Base-by-base conservation (phyloP, 2,797 vertebrate genomes). In the Mionectes olivaceus region DNA sequence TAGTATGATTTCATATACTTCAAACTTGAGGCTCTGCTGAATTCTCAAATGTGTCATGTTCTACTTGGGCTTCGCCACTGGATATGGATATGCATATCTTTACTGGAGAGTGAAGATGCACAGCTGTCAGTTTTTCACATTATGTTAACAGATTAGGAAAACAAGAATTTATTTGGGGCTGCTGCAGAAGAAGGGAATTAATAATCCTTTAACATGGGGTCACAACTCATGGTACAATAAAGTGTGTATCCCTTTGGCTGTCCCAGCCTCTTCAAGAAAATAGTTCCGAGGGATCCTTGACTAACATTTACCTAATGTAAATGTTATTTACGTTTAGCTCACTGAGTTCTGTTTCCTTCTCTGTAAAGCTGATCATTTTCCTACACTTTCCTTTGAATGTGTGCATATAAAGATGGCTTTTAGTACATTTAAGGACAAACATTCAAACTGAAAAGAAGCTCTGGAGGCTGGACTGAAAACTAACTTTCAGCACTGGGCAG, bases 61-160 rank as follows among this genome's bases (percentile, higher is more conserved):
- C 56, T 92, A 57, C 52, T 63, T 91, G 33, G 74, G 64, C 24
- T 22, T 25, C 35, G 63, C 27, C 70, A 67, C 85, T 91, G 93
- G 80, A 70, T 65, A 57, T 41, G 52, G 88, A 90, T 92, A 87
- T 9, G 28, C 90, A 67, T 30, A 52, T n/a, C n/a, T n/a, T n/a
- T n/a, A n/a, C n/a, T n/a, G 83, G 33, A 90, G 8, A 35, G 8
- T 43, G 41, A 82, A 83, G 28, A 33, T 81, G 60, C 50, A 83
- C 9, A 28, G 12, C 39, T 95, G 21, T 27, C 94, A 15, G 3
- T 35, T 90, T 96, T 96, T 95, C 50, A 79, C 17, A 49, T 52
- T 71, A 57, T 63, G 16, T 71, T 79, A 93, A 76, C 49, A 82
- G 30, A 93, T 88, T 71, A 79, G 50, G 63, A 90, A 94, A 87